Evolutionary conservation across 2,888 invertebrate genomes (phyloP), one percentile per base, ranked within the genome.

Genomic region (Pachliopta kotzebuea): DNA sequence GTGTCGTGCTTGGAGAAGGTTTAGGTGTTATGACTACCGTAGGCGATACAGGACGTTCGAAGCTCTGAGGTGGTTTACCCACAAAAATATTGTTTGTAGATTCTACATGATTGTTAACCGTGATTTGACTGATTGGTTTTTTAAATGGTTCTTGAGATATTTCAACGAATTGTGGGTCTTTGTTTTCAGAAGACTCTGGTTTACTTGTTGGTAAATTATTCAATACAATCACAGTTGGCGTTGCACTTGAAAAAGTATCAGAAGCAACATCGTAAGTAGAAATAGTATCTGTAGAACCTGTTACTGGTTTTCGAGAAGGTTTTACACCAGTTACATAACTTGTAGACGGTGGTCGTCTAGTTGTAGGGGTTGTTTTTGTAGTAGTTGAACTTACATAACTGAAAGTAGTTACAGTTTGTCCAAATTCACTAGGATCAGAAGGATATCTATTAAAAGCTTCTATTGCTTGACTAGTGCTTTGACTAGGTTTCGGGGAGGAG

Each of bases 21-120:
- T 95, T 95, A 4, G 95, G 95, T 4, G 95, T 95, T 17, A 95
- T 95, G 4, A 94, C 86, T 8, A 95, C 90, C 0, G 95, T 94
- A 1, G 95, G 94, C 0, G 93, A 92, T 14, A 94, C 84, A 0
- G 88, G 94, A 61, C 87, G 87, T 37, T 93, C 92, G 11, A 92
- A 90, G 17, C 69, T 72, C 21, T 73, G 69, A 0, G 82, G 73
- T 2, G 90, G 90, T 76, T 88, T 87, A 4, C 81, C 83, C 76
- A 91, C 79, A 60, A 86, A 92, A 67, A 93, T 84, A 72, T 89
- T 88, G 65, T 92, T 93, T 18, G 93, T 94, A 11, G 93, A 93
- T 60, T 92, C 92, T 29, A 94, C 93, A 70, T 93, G 92, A 70
- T 94, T 94, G 70, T 94, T 94, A 0, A 94, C 93, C 4, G 94